phyloP scores from a whole-genome alignment of 2,888 invertebrate species.

The Meliscaeva auricollis region DNA sequence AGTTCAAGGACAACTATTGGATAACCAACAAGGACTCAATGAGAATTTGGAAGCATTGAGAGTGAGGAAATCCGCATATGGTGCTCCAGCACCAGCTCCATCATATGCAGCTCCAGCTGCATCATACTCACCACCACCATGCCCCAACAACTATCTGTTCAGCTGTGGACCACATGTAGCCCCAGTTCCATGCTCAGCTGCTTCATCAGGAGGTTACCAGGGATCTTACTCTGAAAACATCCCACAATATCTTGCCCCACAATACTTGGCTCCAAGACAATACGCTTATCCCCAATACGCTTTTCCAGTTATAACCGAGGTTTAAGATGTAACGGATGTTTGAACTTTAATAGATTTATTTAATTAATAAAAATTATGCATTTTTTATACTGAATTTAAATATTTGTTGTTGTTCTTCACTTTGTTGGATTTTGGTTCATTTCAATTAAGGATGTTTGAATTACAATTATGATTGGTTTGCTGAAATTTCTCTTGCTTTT shows the following conservation, averaged over 20 bases:
- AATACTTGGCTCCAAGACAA: constrained; percentile 28
- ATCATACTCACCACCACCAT: constrained; percentile 79
- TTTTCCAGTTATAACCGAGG: constrained; percentile 64
- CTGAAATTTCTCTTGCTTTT: too few relatives aligned
- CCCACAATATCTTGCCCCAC: constrained; percentile 80
- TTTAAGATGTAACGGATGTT: constrained; percentile 13
- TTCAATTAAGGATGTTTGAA: neutral
- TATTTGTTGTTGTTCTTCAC: neutral
- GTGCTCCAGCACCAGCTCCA: constrained; percentile 74
- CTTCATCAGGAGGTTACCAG: constrained; percentile 76
- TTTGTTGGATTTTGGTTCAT: neutral
- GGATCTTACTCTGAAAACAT: constrained; percentile 80
- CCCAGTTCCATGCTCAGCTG: constrained; percentile 80
- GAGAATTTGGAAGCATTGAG: constrained; percentile 60
- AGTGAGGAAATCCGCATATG: constrained; percentile 59
- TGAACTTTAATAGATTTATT: constrained; percentile 29
- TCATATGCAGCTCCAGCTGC: constrained; percentile 74
- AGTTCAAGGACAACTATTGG: constrained; percentile 33
- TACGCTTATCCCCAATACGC: constrained; percentile 60
- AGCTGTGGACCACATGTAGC: constrained; percentile 81
- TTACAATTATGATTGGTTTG: neutral
- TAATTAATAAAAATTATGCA: constrained; percentile 39
- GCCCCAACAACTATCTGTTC: constrained; percentile 81
- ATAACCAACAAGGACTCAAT: constrained; percentile 40
- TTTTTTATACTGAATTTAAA: constrained; percentile 41